Base-by-base conservation (phyloP, 2,888 invertebrate species). In the Apamea crenata region DNA sequence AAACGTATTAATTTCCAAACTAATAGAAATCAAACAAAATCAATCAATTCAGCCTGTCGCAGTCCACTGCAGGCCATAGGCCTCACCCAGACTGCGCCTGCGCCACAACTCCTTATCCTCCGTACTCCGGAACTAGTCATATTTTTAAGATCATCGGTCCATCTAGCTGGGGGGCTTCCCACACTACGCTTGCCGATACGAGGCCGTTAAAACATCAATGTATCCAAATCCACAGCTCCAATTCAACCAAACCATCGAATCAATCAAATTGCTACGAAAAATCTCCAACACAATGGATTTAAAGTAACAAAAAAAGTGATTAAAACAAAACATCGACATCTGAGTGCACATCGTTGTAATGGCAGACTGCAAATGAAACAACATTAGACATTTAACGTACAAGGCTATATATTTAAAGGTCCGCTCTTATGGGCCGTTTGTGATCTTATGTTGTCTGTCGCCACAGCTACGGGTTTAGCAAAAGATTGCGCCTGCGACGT, bases 361-460 rank as follows among this genome's bases (percentile, higher is more conserved):
- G 91, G 92, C 88, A 89, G 89, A 91, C 93, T 91, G 94, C 91
- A 94, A 95, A 95, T 94, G 94, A 95, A 95, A 96, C 94, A 93
- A 93, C 95, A 95, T 96, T 95, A 95, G 95, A 94, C 95, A 94
- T 95, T 95, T 95, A 96, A 94, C 91, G 93, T 94, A 94, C 95
- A 95, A 95, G 94, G 94, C 95, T 95, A 95, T 95, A 96, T 95
- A 95, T 95, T 95, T 94, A 93, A 94, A 95, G 94, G 92, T 91
- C 90, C 91, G 93, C 92, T 93, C 94, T 94, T 94, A 94, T 93
- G 94, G 95, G 91, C 95, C 93, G 94, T 93, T 94, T 95, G 94
- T 96, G 96, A 96, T 96, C 96, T 95, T 96, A 95, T 95, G 95
- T 95, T 94, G 95, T 95, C 95, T 95, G 95, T 95, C 96, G 94